Percentiles rank a stretch among this genome's conserved stretches.
Evolutionary conservation across 2,113 vertebrate genomes (phyloP).

Genomic region (Brachyistius frenatus): DNA sequence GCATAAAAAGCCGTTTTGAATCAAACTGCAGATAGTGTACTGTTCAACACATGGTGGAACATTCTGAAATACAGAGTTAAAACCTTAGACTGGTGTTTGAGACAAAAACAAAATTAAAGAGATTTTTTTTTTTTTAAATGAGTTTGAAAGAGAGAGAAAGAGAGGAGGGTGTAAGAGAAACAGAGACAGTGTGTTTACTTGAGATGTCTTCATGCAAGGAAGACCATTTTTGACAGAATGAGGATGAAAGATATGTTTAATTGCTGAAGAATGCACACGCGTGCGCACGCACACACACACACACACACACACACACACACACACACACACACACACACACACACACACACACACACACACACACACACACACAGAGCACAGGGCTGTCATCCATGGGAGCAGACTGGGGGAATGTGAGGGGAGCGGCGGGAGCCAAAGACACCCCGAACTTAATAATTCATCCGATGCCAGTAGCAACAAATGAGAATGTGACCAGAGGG

Average conservation of each 20-base stretch:
- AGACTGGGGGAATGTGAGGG: conserved; percentile 61
- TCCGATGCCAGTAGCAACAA: conserved; percentile 91
- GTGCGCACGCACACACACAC: neutral
- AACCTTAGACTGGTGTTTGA: neutral
- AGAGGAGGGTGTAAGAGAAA: neutral
- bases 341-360: conserved; percentile 7
- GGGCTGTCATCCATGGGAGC: conserved; percentile 46
- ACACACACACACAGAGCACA: conserved; percentile 8
- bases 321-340: conserved; percentile 10
- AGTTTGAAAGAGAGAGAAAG: neutral
- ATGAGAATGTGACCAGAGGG: conserved; percentile 88
- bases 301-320: conserved; percentile 34
- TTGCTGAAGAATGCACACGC: conserved; percentile 75
- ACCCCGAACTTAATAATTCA: conserved; percentile 93
- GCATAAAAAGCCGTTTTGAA: neutral
- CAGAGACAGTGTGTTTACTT: conserved; percentile 10
- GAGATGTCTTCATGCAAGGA: conserved; percentile 67
- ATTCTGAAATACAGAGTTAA: too few relatives aligned
- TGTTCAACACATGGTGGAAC: neutral
- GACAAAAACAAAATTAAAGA: neutral
- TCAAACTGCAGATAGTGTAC: neutral
- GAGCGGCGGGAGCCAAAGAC: conserved; percentile 77
- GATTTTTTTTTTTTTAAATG: too few relatives aligned
- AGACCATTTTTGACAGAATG: conserved; percentile 85
- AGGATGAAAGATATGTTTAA: conserved; percentile 82